Percentiles rank a stretch among this genome's conserved stretches.
phyloP scores from a whole-genome alignment of 2,888 invertebrate genomes.

The Cylindroiulus punctatus region DNA sequence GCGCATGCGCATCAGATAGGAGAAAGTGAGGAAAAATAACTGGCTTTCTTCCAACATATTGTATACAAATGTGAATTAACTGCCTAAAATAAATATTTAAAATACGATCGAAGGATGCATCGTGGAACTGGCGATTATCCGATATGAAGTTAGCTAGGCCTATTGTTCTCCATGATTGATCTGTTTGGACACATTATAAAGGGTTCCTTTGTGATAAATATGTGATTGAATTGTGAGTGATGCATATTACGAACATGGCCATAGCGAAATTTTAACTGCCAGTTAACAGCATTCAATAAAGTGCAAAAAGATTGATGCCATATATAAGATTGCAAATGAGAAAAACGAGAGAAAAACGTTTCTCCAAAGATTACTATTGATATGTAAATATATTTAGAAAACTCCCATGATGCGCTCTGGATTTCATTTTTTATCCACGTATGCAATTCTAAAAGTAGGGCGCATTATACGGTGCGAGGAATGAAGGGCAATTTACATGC shows the following conservation, averaged over 20 bases:
- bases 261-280: conserved; percentile 9
- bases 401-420: neutral
- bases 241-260: conserved; percentile 13
- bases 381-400: neutral
- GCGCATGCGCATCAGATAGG: conserved; percentile 3
- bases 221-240: conserved; percentile 27
- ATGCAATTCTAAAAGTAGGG: neutral
- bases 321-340: conserved; percentile 8
- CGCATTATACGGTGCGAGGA: neutral
- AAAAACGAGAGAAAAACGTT: neutral
- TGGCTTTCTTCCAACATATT: conserved; percentile 22
- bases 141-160: neutral
- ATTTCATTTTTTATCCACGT: neutral
- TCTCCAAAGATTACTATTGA: conserved; percentile 5
- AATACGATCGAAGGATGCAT: neutral
- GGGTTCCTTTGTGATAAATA: conserved; percentile 1
- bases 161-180: conserved; percentile 41
- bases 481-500: conserved; percentile 40
- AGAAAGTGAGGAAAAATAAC: conserved; percentile 1
- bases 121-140: neutral
- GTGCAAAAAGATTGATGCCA: conserved; percentile 35
- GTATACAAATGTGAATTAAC: conserved; percentile 3
- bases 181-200: neutral
- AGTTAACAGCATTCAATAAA: conserved; percentile 28
- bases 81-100: conserved; percentile 23